Base-by-base conservation (phyloP, 2,888 invertebrate species). In the Epinotia brunnichana region DNA sequence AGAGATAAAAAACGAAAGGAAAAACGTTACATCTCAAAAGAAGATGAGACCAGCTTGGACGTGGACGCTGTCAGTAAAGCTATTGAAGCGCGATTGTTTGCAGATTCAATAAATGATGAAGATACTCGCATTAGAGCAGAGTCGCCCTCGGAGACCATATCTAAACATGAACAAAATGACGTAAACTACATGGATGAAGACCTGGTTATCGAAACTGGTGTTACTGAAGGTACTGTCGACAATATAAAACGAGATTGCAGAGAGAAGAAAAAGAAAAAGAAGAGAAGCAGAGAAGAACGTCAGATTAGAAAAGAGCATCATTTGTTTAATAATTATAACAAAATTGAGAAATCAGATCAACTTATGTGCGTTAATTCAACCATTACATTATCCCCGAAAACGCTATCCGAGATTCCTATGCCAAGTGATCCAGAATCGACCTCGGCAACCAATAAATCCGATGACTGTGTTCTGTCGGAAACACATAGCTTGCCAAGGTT, bases 191-290 rank as follows among this genome's bases (percentile, higher is more conserved):
- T 94, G 7, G 94, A 95, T 77, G 94, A 80, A 77, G 77, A 75
- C 68, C 62, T 56, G 75, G 79, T 74, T 29, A 72, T 54, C 35
- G 75, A 17, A 64, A 77, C 53, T 17, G 60, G 19, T 21, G 66
- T 74, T 21, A 74, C 75, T 53, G 78, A 79, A 56, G 80, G 81
- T 56, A 77, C 77, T 19, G 75, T 73, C 83, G 87, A 80, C 82
- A 94, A 81, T 94, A 91, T 78, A 83, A 94, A 80, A 92, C 94
- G 87, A 77, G 95, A 96, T 77, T 92, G 92, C 67, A 96, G 96
- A 83, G 97, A 97, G 79, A 97, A 96, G 88, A 97, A 96, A 87
- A 97, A 97, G 89, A 97, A 97, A 86, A 95, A 97, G 80, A 97
- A 97, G 86, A 96, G 96, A 83, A 96, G 95, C 69, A 96, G 96